A percentile compares a stretch with the other conserved stretches of the same genome.
Evolutionary conservation across 2,797 vertebrate genomes (phyloP).

Genomic region (Nothura maculosa): DNA sequence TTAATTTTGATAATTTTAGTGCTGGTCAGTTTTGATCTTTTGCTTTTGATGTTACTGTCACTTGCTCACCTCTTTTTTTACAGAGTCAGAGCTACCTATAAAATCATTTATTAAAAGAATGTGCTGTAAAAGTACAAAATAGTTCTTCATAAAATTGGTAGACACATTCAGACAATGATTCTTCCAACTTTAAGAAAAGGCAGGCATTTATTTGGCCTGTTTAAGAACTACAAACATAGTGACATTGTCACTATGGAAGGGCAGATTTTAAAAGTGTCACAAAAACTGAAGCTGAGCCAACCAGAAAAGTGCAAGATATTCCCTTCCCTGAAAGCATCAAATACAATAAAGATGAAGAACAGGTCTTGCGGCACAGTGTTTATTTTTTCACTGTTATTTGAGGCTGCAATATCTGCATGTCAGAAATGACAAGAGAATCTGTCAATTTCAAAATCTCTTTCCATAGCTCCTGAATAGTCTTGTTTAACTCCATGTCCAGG

Average conservation of each 20-base stretch:
- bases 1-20: neutral
- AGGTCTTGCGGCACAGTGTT: neutral
- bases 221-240: neutral
- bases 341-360: neutral
- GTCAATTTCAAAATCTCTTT: neutral
- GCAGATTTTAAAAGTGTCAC: neutral
- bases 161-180: neutral
- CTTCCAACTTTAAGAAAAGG: neutral
- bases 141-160: neutral
- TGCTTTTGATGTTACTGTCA: neutral
- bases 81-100: neutral
- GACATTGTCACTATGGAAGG: neutral
- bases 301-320: conserved; percentile 10
- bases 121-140: neutral
- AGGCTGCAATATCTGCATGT: neutral
- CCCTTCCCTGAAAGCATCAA: neutral
- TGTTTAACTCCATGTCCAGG: neutral
- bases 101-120: neutral
- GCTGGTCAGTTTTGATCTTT: neutral
- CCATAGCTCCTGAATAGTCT: neutral
- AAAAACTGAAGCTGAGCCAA: neutral
- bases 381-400: conserved; percentile 12
- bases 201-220: neutral
- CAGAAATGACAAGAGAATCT: neutral
- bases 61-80: neutral